Conservation (phyloP, 2,888 invertebrate species). For the Ennomos fuscantarius region DNA sequence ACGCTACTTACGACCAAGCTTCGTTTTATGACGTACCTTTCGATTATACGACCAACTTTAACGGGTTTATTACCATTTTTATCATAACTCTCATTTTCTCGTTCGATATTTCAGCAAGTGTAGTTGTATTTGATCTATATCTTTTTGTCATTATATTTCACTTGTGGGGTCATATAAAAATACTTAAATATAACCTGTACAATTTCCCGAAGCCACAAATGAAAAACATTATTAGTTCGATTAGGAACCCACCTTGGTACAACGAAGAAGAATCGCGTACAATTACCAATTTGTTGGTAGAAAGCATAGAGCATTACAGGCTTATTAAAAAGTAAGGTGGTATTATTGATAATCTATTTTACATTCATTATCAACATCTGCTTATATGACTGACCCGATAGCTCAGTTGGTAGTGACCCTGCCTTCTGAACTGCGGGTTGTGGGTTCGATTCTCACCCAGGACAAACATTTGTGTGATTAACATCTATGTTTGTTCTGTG, state of each 20-base stretch:
- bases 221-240: neutral
- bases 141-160: conserved; percentile 3
- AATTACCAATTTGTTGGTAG: neutral
- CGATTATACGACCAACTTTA: conserved; percentile 5
- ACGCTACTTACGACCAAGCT: conserved; percentile 5
- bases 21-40: conserved; percentile 9
- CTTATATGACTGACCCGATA: too few species aligned
- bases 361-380: too few species aligned
- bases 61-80: neutral
- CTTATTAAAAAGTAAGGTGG: conserved; percentile 8
- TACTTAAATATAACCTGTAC: conserved; percentile 5
- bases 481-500: too few species aligned
- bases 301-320: conserved; percentile 12
- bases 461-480: too few species aligned
- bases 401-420: too few species aligned
- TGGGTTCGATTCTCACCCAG: too few species aligned
- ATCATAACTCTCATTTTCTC: neutral
- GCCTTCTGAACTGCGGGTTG: too few species aligned
- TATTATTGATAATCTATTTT: neutral
- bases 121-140: conserved; percentile 1
- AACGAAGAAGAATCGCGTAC: conserved; percentile 7
- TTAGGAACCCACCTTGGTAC: neutral
- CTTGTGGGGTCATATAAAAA: conserved; percentile 15
- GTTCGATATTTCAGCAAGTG: neutral
- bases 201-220: conserved; percentile 10